phyloP scores from a whole-genome alignment of 2,113 vertebrate species.

The Heterotilapia buettikoferi region DNA sequence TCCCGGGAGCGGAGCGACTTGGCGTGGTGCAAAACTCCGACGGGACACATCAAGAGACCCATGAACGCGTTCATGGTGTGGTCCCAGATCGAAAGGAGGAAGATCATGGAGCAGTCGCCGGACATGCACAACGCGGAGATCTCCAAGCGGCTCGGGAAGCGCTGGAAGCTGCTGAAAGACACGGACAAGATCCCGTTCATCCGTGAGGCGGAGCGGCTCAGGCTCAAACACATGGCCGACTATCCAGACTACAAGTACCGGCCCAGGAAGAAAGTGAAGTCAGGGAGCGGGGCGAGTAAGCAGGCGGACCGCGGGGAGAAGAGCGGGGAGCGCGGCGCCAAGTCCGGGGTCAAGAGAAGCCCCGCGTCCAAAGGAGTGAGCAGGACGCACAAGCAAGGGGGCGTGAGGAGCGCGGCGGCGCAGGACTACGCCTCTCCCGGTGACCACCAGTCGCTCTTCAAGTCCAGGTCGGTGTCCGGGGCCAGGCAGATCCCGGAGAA shows the following conservation, averaged over 20 bases:
- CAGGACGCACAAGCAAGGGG: slow-evolving; percentile 77
- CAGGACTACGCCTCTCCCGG: slow-evolving; percentile 73
- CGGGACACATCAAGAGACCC: slow-evolving; percentile 91
- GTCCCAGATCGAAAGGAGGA: slow-evolving; percentile 93
- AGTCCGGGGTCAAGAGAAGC: slow-evolving; percentile 72
- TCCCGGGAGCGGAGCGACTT: slow-evolving; percentile 85
- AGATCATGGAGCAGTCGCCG: slow-evolving; percentile 96
- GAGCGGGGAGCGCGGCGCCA: slow-evolving; percentile 68
- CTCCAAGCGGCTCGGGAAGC: slow-evolving; percentile 93
- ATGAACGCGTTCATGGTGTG: slow-evolving; percentile 97
- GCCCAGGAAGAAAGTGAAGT: slow-evolving; percentile 95
- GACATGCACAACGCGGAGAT: slow-evolving; percentile 99
- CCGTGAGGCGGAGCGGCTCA: slow-evolving; percentile 92
- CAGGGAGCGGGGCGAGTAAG: slow-evolving; percentile 71
- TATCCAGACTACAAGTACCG: slow-evolving; percentile 99
- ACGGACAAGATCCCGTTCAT: slow-evolving; percentile 97
- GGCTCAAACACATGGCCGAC: slow-evolving; percentile 98
- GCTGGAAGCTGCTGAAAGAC: slow-evolving; percentile 97
- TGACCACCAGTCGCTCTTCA: slow-evolving; percentile 87
- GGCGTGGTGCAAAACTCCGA: slow-evolving; percentile 96
- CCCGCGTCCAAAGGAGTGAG: slow-evolving; percentile 69
- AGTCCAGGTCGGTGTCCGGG: slow-evolving; percentile 78
- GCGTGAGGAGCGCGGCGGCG: slow-evolving; percentile 61
- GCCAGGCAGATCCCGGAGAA: slow-evolving; percentile 80
- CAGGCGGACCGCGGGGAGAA: slow-evolving; percentile 76